Percentiles rank a stretch among this genome's conserved stretches.
Evolutionary conservation across 2,113 vertebrate genomes (phyloP).

Genomic region (Brachyhypopomus gauderio): DNA sequence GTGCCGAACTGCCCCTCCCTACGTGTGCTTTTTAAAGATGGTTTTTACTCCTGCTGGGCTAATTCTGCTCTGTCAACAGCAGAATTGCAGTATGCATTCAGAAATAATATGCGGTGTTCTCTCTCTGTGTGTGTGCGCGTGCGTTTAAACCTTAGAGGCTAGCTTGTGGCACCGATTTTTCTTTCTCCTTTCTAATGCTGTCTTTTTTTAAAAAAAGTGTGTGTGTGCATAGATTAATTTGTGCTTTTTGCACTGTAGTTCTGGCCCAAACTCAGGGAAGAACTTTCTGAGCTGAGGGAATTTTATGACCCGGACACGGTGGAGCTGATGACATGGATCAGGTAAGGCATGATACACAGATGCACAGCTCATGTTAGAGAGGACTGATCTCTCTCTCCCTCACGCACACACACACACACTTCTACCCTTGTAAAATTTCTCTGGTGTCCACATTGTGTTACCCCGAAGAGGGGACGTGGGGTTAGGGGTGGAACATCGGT

Average conservation of each 20-base stretch:
- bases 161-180: neutral
- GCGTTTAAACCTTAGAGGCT: neutral
- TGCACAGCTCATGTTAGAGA: too few relatives aligned
- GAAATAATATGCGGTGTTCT: constrained; percentile 14
- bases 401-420: constrained; percentile 28
- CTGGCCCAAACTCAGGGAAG: constrained; percentile 91
- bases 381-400: too few relatives aligned
- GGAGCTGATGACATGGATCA: constrained; percentile 99
- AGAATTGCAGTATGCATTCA: constrained; percentile 9
- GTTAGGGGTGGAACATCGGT: constrained; percentile 43
- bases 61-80: constrained; percentile 37
- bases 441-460: neutral
- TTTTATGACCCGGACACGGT: constrained; percentile 99
- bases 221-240: neutral
- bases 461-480: neutral
- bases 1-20: neutral
- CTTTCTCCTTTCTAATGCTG: neutral
- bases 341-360: constrained; percentile 75
- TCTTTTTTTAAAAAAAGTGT: neutral
- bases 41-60: constrained; percentile 21
- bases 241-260: constrained; percentile 73
- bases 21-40: constrained; percentile 25
- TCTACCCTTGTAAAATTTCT: neutral
- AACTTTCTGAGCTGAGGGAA: constrained; percentile 92
- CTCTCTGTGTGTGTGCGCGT: neutral